A percentile compares a stretch with the other conserved stretches of the same genome.
Conservation (phyloP, 2,888 invertebrate genomes). For the Nephrotoma flavescens region DNA sequence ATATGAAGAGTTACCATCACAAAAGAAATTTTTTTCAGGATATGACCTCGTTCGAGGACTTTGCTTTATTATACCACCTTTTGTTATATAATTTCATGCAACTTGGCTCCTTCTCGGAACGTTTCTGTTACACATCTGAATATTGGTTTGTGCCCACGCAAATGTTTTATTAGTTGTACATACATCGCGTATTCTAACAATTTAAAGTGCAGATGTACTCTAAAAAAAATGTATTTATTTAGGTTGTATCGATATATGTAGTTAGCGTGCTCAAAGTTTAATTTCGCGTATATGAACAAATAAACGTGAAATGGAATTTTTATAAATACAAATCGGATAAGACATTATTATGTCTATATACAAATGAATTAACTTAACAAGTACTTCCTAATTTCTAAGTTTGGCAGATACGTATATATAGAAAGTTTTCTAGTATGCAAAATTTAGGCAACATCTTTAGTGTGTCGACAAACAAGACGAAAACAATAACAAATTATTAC, state of each 20-base stretch:
- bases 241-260: neutral
- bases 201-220: neutral
- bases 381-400: neutral
- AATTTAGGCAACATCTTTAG: neutral
- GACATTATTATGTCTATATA: neutral
- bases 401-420: neutral
- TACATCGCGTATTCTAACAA: neutral
- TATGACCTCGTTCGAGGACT: neutral
- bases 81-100: too few relatives aligned
- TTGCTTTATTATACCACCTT: neutral
- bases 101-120: too few relatives aligned
- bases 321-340: neutral
- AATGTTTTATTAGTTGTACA: neutral
- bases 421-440: too few relatives aligned
- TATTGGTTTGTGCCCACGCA: neutral
- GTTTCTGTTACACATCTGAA: too few relatives aligned
- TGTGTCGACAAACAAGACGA: neutral
- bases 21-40: neutral
- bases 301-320: neutral
- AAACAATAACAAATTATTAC: neutral
- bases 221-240: neutral
- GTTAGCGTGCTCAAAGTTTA: neutral
- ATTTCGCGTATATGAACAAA: neutral
- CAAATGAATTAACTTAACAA: neutral
- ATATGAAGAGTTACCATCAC: neutral